Evolutionary conservation across 2,113 vertebrate species (phyloP).

Genomic region (Rhagologus leucostigma): DNA sequence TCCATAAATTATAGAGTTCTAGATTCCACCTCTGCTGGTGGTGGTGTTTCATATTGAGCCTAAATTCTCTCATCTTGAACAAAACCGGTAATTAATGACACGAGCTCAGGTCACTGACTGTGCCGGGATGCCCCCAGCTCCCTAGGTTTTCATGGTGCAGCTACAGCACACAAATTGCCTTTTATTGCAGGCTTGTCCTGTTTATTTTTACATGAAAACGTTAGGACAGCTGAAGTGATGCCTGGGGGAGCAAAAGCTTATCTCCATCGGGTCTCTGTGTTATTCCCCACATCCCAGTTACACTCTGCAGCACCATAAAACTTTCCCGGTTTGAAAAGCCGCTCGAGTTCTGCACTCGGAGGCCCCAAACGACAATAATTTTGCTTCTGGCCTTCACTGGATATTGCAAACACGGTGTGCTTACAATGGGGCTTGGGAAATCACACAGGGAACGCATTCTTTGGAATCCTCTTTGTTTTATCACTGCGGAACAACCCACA

Average conservation of each 20-base stretch:
- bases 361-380: slow-evolving; percentile 15
- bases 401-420: slow-evolving; percentile 6
- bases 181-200: not conserved
- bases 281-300: not conserved
- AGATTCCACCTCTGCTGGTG: not conserved
- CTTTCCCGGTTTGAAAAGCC: not conserved
- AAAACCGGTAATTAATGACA: not conserved
- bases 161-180: not conserved
- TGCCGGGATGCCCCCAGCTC: not conserved
- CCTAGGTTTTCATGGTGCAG: not conserved
- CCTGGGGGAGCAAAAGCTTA: not conserved
- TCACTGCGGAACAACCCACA: slow-evolving; percentile 74
- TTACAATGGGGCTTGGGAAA: slow-evolving; percentile 55
- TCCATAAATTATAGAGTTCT: not conserved
- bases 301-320: not conserved
- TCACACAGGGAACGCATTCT: slow-evolving; percentile 82
- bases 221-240: not conserved
- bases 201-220: slow-evolving; percentile 33
- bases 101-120: not conserved
- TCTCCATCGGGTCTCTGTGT: not conserved
- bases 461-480: slow-evolving; percentile 87
- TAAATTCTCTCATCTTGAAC: not conserved
- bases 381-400: slow-evolving; percentile 44
- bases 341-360: not conserved
- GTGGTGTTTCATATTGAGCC: not conserved